These are phyloP conservation scores for Thamnophis sirtalis DNA, from an alignment of 2,113 vertebrate species.

Conservation along the genomic window DNA sequence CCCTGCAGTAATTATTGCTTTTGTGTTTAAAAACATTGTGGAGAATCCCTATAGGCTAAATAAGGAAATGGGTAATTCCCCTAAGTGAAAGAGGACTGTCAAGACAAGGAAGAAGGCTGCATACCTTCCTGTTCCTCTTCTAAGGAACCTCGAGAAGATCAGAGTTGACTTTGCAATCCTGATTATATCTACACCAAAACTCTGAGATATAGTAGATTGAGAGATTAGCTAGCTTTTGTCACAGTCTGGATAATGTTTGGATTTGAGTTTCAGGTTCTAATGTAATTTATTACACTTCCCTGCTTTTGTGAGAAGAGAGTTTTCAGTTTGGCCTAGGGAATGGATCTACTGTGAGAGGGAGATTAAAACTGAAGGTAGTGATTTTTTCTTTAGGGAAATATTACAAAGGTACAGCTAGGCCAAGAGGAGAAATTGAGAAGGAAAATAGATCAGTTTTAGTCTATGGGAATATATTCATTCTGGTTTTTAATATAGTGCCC, in stretches of 20 bases:
- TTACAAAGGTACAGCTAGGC: not conserved
- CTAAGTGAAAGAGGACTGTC: not conserved
- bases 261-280: not conserved
- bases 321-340: not conserved
- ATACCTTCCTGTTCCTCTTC: not conserved
- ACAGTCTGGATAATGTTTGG: not conserved
- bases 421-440: not conserved
- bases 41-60: not conserved
- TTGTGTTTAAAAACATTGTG: not conserved
- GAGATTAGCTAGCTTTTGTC: not conserved
- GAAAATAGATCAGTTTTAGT: not conserved
- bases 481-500: not conserved
- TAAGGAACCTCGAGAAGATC: not conserved
- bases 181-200: not conserved
- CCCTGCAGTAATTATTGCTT: not conserved
- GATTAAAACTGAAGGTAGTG: not conserved
- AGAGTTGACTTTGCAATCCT: not conserved
- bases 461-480: not conserved
- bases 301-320: not conserved
- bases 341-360: too few species aligned
- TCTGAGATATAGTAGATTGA: not conserved
- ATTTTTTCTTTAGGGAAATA: not conserved
- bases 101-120: not conserved
- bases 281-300: not conserved
- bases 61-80: not conserved